phyloP scores from a whole-genome alignment of 2,113 vertebrate species.

The Sylvilagus bachmani region DNA sequence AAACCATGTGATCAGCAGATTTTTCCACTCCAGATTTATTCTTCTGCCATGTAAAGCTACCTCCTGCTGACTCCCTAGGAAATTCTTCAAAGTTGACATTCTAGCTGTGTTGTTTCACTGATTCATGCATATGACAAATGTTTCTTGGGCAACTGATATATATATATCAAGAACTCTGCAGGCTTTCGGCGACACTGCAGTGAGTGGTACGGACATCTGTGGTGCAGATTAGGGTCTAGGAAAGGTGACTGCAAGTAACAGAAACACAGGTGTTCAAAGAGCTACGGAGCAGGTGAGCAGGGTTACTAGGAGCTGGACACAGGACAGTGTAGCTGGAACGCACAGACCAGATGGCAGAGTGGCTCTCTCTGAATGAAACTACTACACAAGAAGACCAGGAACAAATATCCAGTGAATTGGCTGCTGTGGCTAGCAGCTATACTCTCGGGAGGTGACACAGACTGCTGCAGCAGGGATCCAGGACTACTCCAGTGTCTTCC shows the following conservation, averaged over 20 bases:
- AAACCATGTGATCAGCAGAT: not conserved
- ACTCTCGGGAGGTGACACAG: not conserved
- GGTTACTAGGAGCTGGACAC: not conserved
- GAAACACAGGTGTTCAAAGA: not conserved
- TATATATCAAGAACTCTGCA: not conserved
- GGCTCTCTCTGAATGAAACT: not conserved
- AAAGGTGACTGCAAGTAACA: not conserved
- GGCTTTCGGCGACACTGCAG: not conserved
- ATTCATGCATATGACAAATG: not conserved
- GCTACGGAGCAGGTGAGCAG: not conserved
- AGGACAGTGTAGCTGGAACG: not conserved
- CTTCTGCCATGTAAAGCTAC: not conserved
- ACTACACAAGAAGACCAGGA: not conserved
- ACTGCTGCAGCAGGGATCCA: not conserved
- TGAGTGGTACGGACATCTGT: not conserved
- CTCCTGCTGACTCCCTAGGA: not conserved
- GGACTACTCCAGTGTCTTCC: not conserved
- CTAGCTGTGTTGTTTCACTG: not conserved
- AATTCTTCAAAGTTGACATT: not conserved
- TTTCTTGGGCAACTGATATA: not conserved
- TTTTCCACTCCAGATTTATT: not conserved
- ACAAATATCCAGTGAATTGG: not conserved
- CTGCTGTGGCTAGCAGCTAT: not conserved
- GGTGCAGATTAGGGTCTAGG: not conserved
- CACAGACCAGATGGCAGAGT: not conserved